Conservation (phyloP, 1,140 invertebrate species). For the Hesperophylax magnus region DNA sequence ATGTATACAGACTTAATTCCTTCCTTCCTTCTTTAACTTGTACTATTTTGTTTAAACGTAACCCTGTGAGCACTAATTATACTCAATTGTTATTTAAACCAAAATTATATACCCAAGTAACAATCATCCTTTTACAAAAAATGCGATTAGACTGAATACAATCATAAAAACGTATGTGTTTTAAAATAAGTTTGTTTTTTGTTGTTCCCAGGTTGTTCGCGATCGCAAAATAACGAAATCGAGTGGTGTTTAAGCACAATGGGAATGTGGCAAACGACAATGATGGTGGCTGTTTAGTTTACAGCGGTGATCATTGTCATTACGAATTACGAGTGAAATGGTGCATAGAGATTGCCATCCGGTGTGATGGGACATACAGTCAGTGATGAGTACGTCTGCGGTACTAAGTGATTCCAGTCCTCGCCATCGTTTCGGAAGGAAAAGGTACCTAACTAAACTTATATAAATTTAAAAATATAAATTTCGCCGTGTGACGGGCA, state of each 20-base stretch:
- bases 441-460: conserved; percentile 40
- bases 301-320: neutral
- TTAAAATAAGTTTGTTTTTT: neutral
- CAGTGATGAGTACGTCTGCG: conserved; percentile 51
- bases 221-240: neutral
- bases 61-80: too few species aligned
- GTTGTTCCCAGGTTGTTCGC: neutral
- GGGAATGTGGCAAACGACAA: neutral
- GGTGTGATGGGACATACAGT: conserved; percentile 46
- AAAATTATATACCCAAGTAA: too few species aligned
- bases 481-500: too few species aligned
- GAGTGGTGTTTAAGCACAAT: conserved; percentile 5
- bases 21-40: too few species aligned
- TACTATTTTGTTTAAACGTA: too few species aligned
- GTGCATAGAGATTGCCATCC: conserved; percentile 10
- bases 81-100: too few species aligned
- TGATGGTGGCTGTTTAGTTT: neutral
- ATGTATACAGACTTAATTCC: neutral
- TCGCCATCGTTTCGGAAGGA: conserved; percentile 49
- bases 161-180: neutral
- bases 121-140: too few species aligned
- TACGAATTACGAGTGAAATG: neutral
- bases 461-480: too few species aligned
- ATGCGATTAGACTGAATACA: too few species aligned
- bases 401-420: conserved; percentile 53